Evolutionary conservation across 2,797 vertebrate species (phyloP), one percentile per base, ranked within the genome.

Genomic region (Poecilia velifera): DNA sequence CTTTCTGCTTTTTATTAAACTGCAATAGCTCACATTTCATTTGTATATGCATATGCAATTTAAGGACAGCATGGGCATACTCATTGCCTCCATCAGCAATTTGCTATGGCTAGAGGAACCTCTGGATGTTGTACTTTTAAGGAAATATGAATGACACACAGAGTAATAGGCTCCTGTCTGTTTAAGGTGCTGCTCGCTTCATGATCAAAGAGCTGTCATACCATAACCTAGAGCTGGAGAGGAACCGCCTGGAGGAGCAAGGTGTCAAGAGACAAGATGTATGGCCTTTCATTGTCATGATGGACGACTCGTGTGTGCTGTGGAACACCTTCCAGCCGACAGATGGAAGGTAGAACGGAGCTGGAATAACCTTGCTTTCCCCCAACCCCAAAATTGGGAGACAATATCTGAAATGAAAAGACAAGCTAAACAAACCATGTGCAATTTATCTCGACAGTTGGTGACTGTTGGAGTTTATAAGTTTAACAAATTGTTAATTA

Each of bases 121-220:
- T 70, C 13, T 25, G 47, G 49, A 46, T 51, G 25, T 72, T n/a
- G 45, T 7, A 1, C 7, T 73, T 79, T 55, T 59, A 78, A 73
- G 76, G 41, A 46, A 45, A 39, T 72, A 18, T 45, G 39, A 78
- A 73, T 74, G 14, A 81, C 64, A 78, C 8, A 76, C 8, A 77
- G 62, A 83, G 76, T 46, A 66, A 2, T 6, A 46, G 3, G 71
- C 71, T 78, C 6, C 18, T 66, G 22, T 86, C 36, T 80, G 46
- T 87, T 85, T 72, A 88, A 99, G 98, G 98, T 84, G 97, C 98
- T 13, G 97, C 98, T 53, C 97, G 98, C 74, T 99, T 99, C 91
- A 97, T 99, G 90, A 99, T 99, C 91, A 99, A 99, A 94, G 98
- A 99, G 83, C 96, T 99, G 83, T 99, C 98, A 0, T 98, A 98